These are phyloP conservation scores for Stenotaenia linearis DNA, from an alignment of 2,888 invertebrate species.

Conservation along the genomic window DNA sequence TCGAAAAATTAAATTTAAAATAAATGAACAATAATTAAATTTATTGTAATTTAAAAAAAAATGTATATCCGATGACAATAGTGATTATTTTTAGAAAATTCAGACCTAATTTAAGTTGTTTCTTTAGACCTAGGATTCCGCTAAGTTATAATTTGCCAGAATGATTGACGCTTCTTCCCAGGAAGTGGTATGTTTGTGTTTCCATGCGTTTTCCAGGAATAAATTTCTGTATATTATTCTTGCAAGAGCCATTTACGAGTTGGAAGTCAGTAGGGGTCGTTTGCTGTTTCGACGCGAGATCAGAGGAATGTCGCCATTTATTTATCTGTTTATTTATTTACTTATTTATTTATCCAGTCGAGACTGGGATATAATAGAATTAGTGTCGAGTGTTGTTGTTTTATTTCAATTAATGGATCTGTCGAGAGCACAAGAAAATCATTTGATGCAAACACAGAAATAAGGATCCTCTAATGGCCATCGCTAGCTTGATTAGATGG, in stretches of 20 bases:
- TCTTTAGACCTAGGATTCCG: background rate
- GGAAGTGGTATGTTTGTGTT: background rate
- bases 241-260: background rate
- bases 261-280: background rate
- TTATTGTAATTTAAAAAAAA: too few species aligned
- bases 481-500: constrained; percentile 13
- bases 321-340: background rate
- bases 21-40: too few species aligned
- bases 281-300: background rate
- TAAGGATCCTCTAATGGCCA: background rate
- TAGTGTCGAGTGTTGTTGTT: background rate
- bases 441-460: background rate
- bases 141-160: background rate
- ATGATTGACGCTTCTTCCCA: background rate
- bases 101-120: too few species aligned
- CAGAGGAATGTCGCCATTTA: background rate
- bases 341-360: background rate
- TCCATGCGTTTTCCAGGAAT: background rate
- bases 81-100: too few species aligned
- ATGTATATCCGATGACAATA: too few species aligned
- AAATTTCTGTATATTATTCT: background rate
- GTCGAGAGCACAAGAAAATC: background rate
- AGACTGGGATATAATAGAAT: background rate
- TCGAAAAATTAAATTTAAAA: too few species aligned
- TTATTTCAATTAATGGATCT: background rate